Percentiles rank a stretch among this genome's conserved stretches.
phyloP scores from a whole-genome alignment of 1,140 invertebrate genomes.

The Ctenoplectra terminalis region DNA sequence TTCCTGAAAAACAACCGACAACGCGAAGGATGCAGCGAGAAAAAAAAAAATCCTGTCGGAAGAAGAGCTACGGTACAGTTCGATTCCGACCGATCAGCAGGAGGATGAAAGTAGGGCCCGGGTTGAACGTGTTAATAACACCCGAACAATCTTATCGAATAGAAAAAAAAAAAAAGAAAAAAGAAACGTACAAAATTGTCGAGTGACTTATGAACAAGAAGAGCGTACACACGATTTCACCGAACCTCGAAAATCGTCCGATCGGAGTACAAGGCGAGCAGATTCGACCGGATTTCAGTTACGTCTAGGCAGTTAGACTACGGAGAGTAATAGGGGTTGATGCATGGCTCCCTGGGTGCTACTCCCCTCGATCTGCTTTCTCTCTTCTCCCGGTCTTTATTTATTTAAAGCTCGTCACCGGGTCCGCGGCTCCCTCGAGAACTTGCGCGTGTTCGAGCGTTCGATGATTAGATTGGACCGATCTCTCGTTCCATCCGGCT shows the following conservation, averaged over 20 bases:
- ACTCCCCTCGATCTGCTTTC: constrained; percentile 50
- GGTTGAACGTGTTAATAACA: too few relatives aligned
- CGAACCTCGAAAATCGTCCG: constrained; percentile 11
- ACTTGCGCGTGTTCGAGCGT: constrained; percentile 16
- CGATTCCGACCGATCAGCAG: too few relatives aligned
- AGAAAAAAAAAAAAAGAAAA: too few relatives aligned
- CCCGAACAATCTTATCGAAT: too few relatives aligned
- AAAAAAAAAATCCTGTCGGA: too few relatives aligned
- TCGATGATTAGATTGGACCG: constrained; percentile 38
- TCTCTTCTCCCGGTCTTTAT: constrained; percentile 66
- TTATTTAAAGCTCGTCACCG: constrained; percentile 71
- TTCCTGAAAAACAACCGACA: too few relatives aligned
- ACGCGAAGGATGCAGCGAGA: too few relatives aligned
- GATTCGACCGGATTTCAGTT: constrained; percentile 71
- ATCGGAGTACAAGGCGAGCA: constrained; percentile 2
- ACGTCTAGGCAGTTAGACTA: constrained; percentile 65
- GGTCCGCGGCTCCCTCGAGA: constrained; percentile 52
- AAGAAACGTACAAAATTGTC: too few relatives aligned
- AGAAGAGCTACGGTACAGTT: too few relatives aligned
- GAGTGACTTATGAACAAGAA: too few relatives aligned
- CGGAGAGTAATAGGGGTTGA: constrained; percentile 71
- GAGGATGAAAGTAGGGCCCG: too few relatives aligned
- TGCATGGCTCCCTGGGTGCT: constrained; percentile 70
- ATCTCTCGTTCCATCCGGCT: constrained; percentile 48
- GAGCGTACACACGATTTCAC: too few relatives aligned